phyloP scores from a whole-genome alignment of 2,113 vertebrate genomes.

The Pedionomus torquatus region DNA sequence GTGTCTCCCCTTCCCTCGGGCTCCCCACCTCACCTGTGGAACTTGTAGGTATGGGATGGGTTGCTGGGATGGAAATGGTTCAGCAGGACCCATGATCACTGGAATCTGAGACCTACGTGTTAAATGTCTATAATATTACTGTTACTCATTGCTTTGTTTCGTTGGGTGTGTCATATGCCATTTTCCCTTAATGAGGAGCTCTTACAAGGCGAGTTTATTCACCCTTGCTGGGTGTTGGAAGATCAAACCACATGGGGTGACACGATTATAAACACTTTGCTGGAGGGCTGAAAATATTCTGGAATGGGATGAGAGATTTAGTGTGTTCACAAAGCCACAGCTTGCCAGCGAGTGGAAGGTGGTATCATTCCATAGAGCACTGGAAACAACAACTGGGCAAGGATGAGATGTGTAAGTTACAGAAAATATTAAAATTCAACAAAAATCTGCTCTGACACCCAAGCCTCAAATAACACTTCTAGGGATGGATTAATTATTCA shows the following conservation, averaged over 20 bases:
- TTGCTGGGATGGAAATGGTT: background rate
- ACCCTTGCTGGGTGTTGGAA: background rate
- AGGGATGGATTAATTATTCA: slow-evolving; percentile 49
- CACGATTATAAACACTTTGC: slow-evolving; percentile 43
- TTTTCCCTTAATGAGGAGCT: slow-evolving; percentile 40
- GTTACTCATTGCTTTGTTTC: background rate
- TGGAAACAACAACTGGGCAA: slow-evolving; percentile 4
- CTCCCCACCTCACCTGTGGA: background rate
- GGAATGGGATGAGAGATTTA: slow-evolving; percentile 42
- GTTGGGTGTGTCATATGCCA: background rate
- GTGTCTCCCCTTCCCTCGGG: background rate
- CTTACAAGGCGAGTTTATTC: slow-evolving; percentile 22
- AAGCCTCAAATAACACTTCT: slow-evolving; percentile 27
- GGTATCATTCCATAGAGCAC: background rate
- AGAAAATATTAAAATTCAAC: slow-evolving; percentile 62
- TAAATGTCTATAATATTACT: background rate
- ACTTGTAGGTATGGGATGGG: background rate
- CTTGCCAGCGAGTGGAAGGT: slow-evolving; percentile 12
- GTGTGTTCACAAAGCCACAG: background rate
- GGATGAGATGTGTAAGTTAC: slow-evolving; percentile 1
- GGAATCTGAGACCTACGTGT: background rate
- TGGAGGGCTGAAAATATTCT: slow-evolving; percentile 54
- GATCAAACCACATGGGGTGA: slow-evolving; percentile 43
- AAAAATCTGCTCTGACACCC: slow-evolving; percentile 50
- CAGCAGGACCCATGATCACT: background rate